phyloP scores from a whole-genome alignment of 2,797 vertebrate genomes.

The Graptemys geographica region DNA sequence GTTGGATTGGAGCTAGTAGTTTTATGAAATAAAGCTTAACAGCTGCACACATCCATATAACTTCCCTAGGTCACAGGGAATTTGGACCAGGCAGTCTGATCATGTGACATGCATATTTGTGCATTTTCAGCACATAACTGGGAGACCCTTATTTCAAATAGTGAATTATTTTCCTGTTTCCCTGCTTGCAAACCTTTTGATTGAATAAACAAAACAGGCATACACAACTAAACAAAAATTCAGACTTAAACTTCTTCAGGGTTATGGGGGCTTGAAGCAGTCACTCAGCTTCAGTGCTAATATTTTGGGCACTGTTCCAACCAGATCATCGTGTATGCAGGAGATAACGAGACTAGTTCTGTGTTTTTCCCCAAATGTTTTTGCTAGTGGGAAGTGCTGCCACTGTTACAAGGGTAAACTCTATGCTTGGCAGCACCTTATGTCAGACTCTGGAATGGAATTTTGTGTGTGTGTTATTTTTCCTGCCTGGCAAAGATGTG shows the following conservation, averaged over 20 bases:
- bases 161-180: constrained; percentile 23
- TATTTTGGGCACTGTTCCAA: constrained; percentile 65
- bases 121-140: background rate
- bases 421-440: constrained; percentile 67
- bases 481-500: constrained; percentile 16
- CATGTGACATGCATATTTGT: background rate
- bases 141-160: background rate
- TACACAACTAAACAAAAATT: background rate
- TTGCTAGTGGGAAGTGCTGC: constrained; percentile 74
- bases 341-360: constrained; percentile 59
- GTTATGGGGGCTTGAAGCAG: constrained; percentile 42
- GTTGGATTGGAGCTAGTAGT: background rate
- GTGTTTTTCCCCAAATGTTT: constrained; percentile 74
- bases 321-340: constrained; percentile 48
- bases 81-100: background rate
- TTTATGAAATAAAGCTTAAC: background rate
- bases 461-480: constrained; percentile 53
- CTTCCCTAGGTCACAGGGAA: background rate
- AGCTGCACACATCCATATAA: background rate
- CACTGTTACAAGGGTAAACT: constrained; percentile 72
- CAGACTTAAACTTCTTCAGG: background rate
- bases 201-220: constrained; percentile 18
- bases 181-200: background rate
- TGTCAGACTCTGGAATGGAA: constrained; percentile 52
- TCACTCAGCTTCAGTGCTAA: constrained; percentile 44